These are phyloP conservation scores for Zelleria hepariella DNA, from an alignment of 2,888 invertebrate species.

Conservation along the genomic window DNA sequence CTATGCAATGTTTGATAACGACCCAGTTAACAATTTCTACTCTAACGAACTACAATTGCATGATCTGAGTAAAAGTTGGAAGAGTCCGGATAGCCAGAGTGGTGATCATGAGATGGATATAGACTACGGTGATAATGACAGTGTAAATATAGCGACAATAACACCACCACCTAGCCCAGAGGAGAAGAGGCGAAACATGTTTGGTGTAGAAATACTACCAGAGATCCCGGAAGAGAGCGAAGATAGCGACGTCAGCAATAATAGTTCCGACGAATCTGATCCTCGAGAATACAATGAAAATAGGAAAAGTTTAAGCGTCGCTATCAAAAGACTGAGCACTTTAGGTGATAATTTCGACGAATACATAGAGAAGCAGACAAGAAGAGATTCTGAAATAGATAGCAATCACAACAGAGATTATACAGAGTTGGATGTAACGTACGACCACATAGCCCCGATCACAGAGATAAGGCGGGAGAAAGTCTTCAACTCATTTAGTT, in stretches of 20 bases:
- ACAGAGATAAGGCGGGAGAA: conserved; percentile 60
- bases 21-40: conserved; percentile 33
- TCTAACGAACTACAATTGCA: conserved; percentile 54
- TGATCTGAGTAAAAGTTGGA: conserved; percentile 59
- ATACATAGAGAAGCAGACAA: conserved; percentile 54
- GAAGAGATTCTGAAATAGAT: conserved; percentile 44
- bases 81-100: conserved; percentile 33
- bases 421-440: conserved; percentile 52
- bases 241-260: conserved; percentile 39
- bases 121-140: conserved; percentile 26
- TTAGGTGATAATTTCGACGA: conserved; percentile 66
- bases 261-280: conserved; percentile 20
- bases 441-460: conserved; percentile 53
- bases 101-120: conserved; percentile 16
- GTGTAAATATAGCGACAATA: conserved; percentile 30
- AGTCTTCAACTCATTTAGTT: conserved; percentile 56
- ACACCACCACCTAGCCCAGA: conserved; percentile 63
- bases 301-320: conserved; percentile 50
- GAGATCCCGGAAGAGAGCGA: conserved; percentile 69
- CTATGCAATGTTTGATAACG: conserved; percentile 51
- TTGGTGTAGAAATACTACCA: conserved; percentile 66
- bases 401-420: conserved; percentile 38
- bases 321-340: conserved; percentile 65
- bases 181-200: conserved; percentile 58
- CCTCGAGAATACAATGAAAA: conserved; percentile 31